Percentiles rank a stretch among this genome's conserved stretches.
These are phyloP conservation scores for Neoseiulus cucumeris DNA, from an alignment of 1,140 invertebrate species.

Conservation along the genomic window DNA sequence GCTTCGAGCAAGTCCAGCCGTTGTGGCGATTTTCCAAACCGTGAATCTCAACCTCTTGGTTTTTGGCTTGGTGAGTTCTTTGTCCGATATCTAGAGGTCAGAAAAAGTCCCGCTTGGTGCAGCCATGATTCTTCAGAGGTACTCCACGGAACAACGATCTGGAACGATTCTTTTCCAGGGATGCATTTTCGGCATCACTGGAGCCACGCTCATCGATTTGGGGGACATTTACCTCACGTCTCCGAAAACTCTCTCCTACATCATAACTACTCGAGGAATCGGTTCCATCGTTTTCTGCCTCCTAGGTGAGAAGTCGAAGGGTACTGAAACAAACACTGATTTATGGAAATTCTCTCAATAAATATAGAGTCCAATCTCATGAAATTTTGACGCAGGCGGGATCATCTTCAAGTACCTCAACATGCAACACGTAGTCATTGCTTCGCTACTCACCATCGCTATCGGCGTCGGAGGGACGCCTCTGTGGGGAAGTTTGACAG, in stretches of 20 bases:
- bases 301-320: background rate
- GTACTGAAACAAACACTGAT: background rate
- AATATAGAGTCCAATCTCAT: too few relatives aligned
- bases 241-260: background rate
- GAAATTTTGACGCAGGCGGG: background rate
- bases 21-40: background rate
- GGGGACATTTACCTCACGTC: background rate
- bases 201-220: background rate
- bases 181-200: constrained; percentile 1
- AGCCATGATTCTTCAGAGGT: background rate
- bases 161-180: background rate
- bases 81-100: background rate
- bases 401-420: background rate
- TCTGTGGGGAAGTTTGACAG: background rate
- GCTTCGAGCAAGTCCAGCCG: background rate
- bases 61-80: background rate
- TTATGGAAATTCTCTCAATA: background rate
- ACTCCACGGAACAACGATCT: background rate
- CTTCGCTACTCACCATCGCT: background rate
- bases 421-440: background rate
- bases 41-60: background rate
- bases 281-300: constrained; percentile 1
- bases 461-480: background rate
- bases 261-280: background rate
- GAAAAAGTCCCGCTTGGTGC: background rate